A percentile compares a stretch with the other conserved stretches of the same genome.
Evolutionary conservation across 2,888 invertebrate genomes (phyloP).

Genomic region (Ophion ventricosus): DNA sequence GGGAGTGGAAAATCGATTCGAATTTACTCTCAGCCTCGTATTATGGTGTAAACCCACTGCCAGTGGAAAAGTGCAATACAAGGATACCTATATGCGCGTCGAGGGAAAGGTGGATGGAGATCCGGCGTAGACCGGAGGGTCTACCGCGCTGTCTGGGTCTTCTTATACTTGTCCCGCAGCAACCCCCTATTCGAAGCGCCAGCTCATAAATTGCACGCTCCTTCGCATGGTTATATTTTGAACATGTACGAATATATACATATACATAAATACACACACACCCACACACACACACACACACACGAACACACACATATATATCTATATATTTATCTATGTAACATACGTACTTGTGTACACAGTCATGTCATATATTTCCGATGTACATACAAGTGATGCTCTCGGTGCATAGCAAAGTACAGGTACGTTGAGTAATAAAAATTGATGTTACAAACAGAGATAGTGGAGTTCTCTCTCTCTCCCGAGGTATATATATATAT

Average conservation of each 20-base stretch:
- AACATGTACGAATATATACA: constrained; percentile 1
- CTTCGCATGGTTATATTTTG: constrained; percentile 36
- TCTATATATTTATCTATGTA: constrained; percentile 11
- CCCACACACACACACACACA: no score
- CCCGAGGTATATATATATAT: background rate
- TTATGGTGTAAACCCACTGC: constrained; percentile 5
- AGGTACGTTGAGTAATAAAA: constrained; percentile 58
- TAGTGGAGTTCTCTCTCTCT: constrained; percentile 6
- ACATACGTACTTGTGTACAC: constrained; percentile 13
- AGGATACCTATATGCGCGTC: constrained; percentile 31
- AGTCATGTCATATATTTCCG: constrained; percentile 48
- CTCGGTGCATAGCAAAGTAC: constrained; percentile 44
- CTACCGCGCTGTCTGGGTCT: constrained; percentile 14
- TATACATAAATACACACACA: constrained; percentile 22
- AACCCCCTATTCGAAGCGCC: constrained; percentile 27
- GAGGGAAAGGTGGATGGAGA: background rate
- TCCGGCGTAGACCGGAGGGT: constrained; percentile 48
- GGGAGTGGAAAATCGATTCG: constrained; percentile 43
- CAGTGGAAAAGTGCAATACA: constrained; percentile 43
- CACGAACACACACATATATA: background rate
- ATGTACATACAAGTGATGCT: constrained; percentile 49
- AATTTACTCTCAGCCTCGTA: constrained; percentile 24
- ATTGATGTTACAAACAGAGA: constrained; percentile 54
- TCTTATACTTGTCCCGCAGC: constrained; percentile 29
- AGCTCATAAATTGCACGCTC: constrained; percentile 58